Percentiles rank a stretch among this genome's conserved stretches.
Evolutionary conservation across 1,140 invertebrate genomes (phyloP).

Genomic region (Holcopasites calliopsidis): DNA sequence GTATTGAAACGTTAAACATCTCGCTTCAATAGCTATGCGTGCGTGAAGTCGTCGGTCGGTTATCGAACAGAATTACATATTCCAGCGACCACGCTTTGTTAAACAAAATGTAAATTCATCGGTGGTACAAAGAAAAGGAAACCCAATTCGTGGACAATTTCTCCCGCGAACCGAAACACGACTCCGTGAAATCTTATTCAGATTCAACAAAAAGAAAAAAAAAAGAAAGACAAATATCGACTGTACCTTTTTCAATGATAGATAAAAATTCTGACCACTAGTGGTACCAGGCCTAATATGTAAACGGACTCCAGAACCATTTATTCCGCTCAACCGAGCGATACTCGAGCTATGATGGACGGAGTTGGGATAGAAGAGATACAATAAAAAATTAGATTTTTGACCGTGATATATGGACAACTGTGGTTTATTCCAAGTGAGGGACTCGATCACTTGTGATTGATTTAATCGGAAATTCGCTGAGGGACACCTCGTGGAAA

Average conservation of each 20-base stretch:
- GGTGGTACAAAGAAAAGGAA: background rate
- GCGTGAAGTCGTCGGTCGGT: constrained; percentile 13
- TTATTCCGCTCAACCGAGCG: constrained; percentile 56
- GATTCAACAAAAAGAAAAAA: too few relatives aligned
- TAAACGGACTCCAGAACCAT: constrained; percentile 53
- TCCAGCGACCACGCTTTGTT: constrained; percentile 9
- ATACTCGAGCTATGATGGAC: constrained; percentile 47
- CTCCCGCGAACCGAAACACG: background rate
- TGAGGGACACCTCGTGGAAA: too few relatives aligned
- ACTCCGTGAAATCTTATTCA: background rate
- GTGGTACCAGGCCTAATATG: constrained; percentile 21
- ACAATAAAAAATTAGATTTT: constrained; percentile 14
- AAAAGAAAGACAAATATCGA: too few relatives aligned
- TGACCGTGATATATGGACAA: constrained; percentile 11
- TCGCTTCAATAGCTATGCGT: constrained; percentile 5
- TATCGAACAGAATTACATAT: constrained; percentile 21
- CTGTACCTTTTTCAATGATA: background rate
- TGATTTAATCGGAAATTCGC: too few relatives aligned
- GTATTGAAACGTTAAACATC: too few relatives aligned
- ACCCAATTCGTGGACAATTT: background rate
- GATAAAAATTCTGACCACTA: constrained; percentile 3
- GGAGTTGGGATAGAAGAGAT: background rate
- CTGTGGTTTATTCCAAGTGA: background rate
- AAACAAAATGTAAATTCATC: constrained; percentile 27
- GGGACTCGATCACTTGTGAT: too few relatives aligned